A percentile compares a stretch with the other conserved stretches of the same genome.
phyloP scores from a whole-genome alignment of 2,888 invertebrate genomes.

The Smittia aterrima region DNA sequence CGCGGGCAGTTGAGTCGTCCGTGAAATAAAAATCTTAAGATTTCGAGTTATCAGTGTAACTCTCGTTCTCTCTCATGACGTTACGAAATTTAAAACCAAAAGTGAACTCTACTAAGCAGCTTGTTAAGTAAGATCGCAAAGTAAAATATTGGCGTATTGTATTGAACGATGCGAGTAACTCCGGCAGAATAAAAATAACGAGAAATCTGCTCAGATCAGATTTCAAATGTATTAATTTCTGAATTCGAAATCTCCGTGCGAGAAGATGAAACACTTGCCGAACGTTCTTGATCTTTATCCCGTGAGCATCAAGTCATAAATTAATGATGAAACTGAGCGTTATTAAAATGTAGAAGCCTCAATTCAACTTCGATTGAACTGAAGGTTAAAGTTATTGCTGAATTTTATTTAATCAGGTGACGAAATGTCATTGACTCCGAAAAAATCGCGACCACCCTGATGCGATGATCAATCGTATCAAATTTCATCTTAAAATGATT shows the following conservation, averaged over 20 bases:
- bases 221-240: conserved; percentile 11
- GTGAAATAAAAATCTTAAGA: not conserved
- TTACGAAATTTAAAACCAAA: not conserved
- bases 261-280: conserved; percentile 12
- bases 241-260: not conserved
- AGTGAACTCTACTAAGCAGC: not conserved
- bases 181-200: conserved; percentile 1
- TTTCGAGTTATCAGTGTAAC: too few species aligned
- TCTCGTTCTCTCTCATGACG: not conserved
- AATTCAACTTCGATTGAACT: too few species aligned
- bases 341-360: conserved; percentile 10
- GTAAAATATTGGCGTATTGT: not conserved
- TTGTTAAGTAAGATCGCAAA: conserved; percentile 9
- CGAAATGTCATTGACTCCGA: not conserved
- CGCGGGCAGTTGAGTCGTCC: too few species aligned
- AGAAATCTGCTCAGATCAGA: conserved; percentile 6
- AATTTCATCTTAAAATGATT: not conserved
- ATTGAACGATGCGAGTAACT: not conserved
- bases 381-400: not conserved
- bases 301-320: conserved; percentile 33
- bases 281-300: conserved; percentile 26
- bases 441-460: not conserved
- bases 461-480: not conserved
- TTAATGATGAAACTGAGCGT: conserved; percentile 4
- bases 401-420: not conserved